Conservation (phyloP, 2,113 vertebrate genomes). For the Ondatra zibethicus region DNA sequence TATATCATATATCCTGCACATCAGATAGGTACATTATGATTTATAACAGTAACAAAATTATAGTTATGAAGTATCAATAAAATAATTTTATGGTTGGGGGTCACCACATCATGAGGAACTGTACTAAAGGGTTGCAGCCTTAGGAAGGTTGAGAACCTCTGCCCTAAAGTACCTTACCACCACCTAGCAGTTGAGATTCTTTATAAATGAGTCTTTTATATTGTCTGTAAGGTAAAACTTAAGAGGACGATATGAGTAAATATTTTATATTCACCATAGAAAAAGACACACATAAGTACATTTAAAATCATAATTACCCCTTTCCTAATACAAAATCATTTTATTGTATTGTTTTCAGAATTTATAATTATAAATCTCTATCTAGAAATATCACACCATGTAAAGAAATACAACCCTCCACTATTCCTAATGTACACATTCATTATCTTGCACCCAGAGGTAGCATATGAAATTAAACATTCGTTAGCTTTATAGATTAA, state of each 20-base stretch:
- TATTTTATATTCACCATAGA: slow-evolving; percentile 40
- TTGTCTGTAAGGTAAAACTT: slow-evolving; percentile 4
- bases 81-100: background rate
- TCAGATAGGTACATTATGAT: background rate
- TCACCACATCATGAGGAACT: background rate
- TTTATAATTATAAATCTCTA: background rate
- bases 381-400: background rate
- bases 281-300: background rate
- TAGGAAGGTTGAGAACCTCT: background rate
- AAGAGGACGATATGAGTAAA: background rate
- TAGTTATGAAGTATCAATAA: background rate
- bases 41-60: background rate
- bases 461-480: background rate
- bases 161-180: background rate
- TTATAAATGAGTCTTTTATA: background rate
- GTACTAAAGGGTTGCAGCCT: background rate
- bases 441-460: background rate
- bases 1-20: background rate
- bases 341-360: background rate
- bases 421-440: background rate
- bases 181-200: background rate
- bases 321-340: background rate
- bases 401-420: background rate
- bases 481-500: background rate
- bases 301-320: background rate